Conservation (phyloP, 2,797 vertebrate species). For the Oreochromis mossambicus region DNA sequence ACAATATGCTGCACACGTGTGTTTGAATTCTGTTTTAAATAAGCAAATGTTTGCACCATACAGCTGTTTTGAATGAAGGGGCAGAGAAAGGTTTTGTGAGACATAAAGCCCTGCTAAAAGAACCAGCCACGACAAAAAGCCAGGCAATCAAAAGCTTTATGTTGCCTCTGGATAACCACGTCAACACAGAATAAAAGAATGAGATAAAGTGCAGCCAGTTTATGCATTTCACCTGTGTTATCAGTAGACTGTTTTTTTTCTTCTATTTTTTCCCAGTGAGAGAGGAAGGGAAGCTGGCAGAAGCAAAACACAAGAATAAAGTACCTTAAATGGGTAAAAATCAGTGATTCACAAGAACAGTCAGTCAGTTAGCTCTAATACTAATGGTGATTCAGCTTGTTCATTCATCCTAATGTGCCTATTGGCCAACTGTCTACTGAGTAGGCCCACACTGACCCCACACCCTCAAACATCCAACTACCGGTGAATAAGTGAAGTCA, state of each 20-base stretch:
- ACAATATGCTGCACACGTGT: conserved; percentile 1
- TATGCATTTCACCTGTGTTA: background rate
- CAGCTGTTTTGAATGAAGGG: conserved; percentile 38
- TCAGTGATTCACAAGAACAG: background rate
- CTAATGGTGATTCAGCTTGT: background rate
- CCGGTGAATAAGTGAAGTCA: background rate
- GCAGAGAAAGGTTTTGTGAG: background rate
- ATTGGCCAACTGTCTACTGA: background rate
- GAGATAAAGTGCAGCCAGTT: background rate
- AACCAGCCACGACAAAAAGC: background rate
- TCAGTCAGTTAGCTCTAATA: background rate
- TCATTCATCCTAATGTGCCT: background rate
- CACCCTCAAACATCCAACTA: background rate
- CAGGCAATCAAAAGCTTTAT: background rate
- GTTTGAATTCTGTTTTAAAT: conserved; percentile 33
- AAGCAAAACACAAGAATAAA: background rate
- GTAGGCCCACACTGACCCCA: background rate
- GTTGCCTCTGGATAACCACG: background rate
- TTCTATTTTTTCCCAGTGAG: background rate
- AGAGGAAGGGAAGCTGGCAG: background rate
- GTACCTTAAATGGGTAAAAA: conserved; percentile 45
- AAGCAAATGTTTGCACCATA: background rate
- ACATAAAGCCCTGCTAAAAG: background rate
- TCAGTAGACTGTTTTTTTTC: background rate
- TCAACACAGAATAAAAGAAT: background rate